A percentile compares a stretch with the other conserved stretches of the same genome.
These are phyloP conservation scores for Passer montanus DNA, from an alignment of 2,113 vertebrate species.

Conservation along the genomic window DNA sequence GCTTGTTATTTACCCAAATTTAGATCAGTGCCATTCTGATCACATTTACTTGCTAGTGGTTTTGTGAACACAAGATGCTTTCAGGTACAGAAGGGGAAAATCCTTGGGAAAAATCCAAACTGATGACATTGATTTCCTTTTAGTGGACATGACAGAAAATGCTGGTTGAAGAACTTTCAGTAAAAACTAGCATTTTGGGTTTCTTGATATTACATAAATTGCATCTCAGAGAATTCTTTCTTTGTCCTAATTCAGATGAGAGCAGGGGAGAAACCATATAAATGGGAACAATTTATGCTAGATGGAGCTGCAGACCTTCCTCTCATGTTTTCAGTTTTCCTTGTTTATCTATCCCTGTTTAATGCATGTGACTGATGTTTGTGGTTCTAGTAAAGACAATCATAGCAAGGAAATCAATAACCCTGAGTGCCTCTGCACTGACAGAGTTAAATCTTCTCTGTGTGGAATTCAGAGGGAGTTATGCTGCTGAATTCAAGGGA, in stretches of 20 bases:
- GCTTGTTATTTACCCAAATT: conserved; percentile 27
- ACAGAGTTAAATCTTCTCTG: not conserved
- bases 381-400: not conserved
- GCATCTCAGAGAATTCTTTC: not conserved
- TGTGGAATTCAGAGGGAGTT: conserved; percentile 56
- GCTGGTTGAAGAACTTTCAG: not conserved
- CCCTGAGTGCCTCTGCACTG: fast-evolving
- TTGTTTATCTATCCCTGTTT: not conserved
- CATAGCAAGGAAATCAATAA: not conserved
- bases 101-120: not conserved
- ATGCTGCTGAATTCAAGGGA: conserved; percentile 28
- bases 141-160: conserved; percentile 2
- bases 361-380: not conserved
- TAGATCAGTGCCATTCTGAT: not conserved
- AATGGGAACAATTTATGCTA: conserved; percentile 4
- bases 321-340: not conserved
- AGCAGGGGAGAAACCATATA: not conserved
- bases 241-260: not conserved
- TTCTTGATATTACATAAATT: not conserved
- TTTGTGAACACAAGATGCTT: conserved; percentile 30
- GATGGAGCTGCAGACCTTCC: not conserved
- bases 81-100: conserved; percentile 17
- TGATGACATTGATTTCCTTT: conserved; percentile 6
- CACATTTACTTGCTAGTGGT: not conserved
- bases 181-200: conserved; percentile 16